Evolutionary conservation across 2,888 invertebrate species (phyloP).

Genomic region (Scaptomyza cyrtandrae): DNA sequence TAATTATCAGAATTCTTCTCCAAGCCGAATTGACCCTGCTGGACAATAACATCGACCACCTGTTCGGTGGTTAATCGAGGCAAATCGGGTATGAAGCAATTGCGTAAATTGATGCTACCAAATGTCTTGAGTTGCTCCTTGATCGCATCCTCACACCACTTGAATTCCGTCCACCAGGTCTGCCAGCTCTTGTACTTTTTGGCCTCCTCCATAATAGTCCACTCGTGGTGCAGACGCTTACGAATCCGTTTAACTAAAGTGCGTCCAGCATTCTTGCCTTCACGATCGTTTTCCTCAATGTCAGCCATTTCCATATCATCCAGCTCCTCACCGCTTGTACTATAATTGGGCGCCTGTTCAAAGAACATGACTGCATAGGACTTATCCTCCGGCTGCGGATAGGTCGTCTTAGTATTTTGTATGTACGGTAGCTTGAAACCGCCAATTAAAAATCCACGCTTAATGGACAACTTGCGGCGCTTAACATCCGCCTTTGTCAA

Average conservation of each 20-base stretch:
- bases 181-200: slow-evolving; percentile 57
- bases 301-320: slow-evolving; percentile 41
- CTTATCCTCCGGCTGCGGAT: slow-evolving; percentile 61
- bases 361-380: slow-evolving; percentile 69
- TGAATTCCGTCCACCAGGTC: slow-evolving; percentile 67
- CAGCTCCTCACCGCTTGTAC: slow-evolving; percentile 55
- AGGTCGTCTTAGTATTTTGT: slow-evolving; percentile 27
- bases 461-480: slow-evolving; percentile 60
- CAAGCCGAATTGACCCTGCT: slow-evolving; percentile 57
- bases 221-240: slow-evolving; percentile 59
- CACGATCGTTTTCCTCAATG: slow-evolving; percentile 32
- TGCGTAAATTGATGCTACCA: slow-evolving; percentile 52
- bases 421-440: slow-evolving; percentile 56
- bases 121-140: slow-evolving; percentile 41
- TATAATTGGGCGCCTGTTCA: slow-evolving; percentile 58
- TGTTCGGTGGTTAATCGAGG: slow-evolving; percentile 59
- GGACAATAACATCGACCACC: slow-evolving; percentile 57
- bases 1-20: slow-evolving; percentile 65
- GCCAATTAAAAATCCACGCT: slow-evolving; percentile 63
- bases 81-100: slow-evolving; percentile 64
- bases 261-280: slow-evolving; percentile 55
- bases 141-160: slow-evolving; percentile 56
- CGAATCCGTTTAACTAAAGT: slow-evolving; percentile 51
- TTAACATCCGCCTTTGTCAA: slow-evolving; percentile 61
- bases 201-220: slow-evolving; percentile 34